phyloP scores from a whole-genome alignment of 2,113 vertebrate genomes.

The Actenoides hombroni region DNA sequence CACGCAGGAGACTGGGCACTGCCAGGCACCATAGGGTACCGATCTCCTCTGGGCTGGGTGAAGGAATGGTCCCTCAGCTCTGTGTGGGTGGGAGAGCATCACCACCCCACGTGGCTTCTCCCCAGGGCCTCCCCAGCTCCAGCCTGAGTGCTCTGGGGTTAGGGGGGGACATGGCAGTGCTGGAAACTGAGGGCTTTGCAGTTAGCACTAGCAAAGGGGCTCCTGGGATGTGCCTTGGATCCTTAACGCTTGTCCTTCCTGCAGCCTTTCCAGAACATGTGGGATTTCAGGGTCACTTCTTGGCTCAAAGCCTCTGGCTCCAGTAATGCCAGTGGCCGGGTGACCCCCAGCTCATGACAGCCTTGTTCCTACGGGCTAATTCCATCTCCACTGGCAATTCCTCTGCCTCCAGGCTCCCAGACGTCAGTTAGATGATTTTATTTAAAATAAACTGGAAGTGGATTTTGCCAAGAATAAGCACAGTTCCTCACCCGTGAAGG shows the following conservation, averaged over 20 bases:
- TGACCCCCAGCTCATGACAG: background rate
- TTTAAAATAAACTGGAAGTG: background rate
- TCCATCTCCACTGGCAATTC: background rate
- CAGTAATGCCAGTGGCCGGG: background rate
- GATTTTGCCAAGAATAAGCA: background rate
- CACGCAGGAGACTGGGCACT: background rate
- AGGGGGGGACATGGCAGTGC: background rate
- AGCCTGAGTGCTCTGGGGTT: background rate
- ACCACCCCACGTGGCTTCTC: background rate
- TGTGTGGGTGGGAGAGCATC: background rate
- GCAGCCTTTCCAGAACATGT: background rate
- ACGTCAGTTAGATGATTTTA: background rate
- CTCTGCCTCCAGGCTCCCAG: background rate
- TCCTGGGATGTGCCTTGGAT: background rate
- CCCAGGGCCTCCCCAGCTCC: background rate
- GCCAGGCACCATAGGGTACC: background rate
- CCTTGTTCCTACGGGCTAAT: background rate
- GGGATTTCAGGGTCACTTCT: background rate
- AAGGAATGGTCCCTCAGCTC: background rate
- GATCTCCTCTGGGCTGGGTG: background rate
- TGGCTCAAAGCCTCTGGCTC: background rate
- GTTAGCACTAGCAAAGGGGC: background rate
- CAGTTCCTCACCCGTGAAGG: background rate
- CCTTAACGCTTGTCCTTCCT: background rate
- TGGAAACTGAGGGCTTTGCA: rapidly evolving